Percentiles rank a stretch among this genome's conserved stretches.
These are phyloP conservation scores for Micrastur ruficollis DNA, from an alignment of 2,797 vertebrate genomes.

Conservation along the genomic window DNA sequence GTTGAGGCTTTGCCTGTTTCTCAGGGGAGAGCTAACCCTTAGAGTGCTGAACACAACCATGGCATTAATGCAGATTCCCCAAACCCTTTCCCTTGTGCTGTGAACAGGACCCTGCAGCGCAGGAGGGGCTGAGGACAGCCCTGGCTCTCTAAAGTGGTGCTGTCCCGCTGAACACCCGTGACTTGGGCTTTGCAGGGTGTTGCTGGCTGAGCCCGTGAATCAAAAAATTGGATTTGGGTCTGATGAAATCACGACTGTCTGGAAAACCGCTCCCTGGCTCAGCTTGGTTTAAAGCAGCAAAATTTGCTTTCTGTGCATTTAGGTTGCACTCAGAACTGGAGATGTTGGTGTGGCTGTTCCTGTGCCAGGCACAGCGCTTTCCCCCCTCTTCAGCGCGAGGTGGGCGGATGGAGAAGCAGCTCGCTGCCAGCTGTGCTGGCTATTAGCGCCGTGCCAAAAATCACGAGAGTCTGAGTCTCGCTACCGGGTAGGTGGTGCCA, in stretches of 20 bases:
- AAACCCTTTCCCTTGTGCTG: background rate
- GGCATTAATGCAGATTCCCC: fast-evolving
- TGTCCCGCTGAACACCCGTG: background rate
- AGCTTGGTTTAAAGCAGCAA: background rate
- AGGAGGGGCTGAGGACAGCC: background rate
- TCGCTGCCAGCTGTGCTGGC: background rate
- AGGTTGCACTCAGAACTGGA: background rate
- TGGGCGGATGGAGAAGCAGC: background rate
- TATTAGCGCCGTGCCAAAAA: background rate
- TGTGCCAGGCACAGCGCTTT: background rate
- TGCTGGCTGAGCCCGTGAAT: background rate
- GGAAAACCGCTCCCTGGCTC: background rate
- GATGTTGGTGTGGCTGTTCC: background rate
- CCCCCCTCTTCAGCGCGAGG: background rate
- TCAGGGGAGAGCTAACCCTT: background rate
- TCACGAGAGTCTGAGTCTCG: background rate
- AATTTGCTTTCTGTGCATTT: background rate
- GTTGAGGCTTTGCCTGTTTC: background rate
- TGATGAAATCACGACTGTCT: slow-evolving; percentile 4
- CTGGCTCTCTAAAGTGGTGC: fast-evolving
- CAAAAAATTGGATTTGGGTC: background rate
- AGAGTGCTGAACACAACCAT: fast-evolving
- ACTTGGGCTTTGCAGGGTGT: background rate
- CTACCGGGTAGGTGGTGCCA: background rate
- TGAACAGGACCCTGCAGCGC: background rate